Evolutionary conservation across 2,113 vertebrate genomes (phyloP).

Genomic region (Myanophis thanlyinensis): DNA sequence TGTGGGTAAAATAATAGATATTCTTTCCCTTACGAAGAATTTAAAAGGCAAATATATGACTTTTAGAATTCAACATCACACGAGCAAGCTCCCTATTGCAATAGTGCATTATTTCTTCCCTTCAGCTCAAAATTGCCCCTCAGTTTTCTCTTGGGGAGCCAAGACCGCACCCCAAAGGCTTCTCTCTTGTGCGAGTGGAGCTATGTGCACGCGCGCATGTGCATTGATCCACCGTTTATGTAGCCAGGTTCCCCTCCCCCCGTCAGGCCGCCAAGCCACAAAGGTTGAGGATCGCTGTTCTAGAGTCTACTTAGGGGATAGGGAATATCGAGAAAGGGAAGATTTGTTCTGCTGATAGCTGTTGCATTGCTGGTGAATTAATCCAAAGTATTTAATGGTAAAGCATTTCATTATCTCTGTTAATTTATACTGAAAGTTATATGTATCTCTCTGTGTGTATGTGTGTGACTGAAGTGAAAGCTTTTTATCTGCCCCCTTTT

Average conservation of each 20-base stretch:
- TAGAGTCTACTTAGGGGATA: neutral
- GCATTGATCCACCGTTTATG: accelerated
- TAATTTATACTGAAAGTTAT: neutral
- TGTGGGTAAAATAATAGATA: neutral
- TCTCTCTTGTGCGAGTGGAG: neutral
- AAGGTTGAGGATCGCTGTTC: neutral
- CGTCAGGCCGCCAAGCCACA: neutral
- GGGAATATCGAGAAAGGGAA: neutral
- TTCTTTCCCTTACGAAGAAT: neutral
- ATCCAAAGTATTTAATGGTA: neutral
- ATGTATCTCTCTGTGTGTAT: neutral
- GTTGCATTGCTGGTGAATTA: neutral
- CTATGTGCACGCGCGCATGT: neutral
- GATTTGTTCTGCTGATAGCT: neutral
- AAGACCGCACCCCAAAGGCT: neutral
- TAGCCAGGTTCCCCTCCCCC: neutral
- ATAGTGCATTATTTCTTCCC: neutral
- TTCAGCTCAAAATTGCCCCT: neutral
- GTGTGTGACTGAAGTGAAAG: neutral
- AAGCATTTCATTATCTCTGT: neutral
- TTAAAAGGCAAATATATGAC: neutral
- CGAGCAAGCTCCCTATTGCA: neutral
- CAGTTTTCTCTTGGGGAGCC: neutral
- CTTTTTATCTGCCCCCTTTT: neutral
- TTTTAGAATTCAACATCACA: neutral